Evolutionary conservation across 2,113 vertebrate genomes (phyloP).

Genomic region (Peromyscus polionotus): DNA sequence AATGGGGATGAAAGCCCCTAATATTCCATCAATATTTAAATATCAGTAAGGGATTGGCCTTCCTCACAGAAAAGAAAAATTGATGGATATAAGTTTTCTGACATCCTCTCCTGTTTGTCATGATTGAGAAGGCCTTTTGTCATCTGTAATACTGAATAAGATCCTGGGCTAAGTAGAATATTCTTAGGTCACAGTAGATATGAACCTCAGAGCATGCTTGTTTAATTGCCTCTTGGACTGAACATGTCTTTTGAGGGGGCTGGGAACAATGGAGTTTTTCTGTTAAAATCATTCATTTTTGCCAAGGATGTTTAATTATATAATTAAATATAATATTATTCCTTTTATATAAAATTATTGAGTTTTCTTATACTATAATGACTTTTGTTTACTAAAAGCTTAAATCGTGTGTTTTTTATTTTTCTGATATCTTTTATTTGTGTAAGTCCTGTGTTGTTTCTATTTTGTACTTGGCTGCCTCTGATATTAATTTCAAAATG

Average conservation of each 20-base stretch:
- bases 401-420: background rate
- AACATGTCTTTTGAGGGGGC: background rate
- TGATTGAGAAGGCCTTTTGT: too few relatives aligned
- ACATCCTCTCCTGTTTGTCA: background rate
- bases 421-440: background rate
- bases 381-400: background rate
- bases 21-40: background rate
- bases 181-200: background rate
- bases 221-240: background rate
- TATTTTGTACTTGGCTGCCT: background rate
- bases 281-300: background rate
- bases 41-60: too few relatives aligned
- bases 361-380: background rate
- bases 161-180: background rate
- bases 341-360: background rate
- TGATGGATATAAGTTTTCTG: background rate
- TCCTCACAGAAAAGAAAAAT: background rate
- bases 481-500: background rate
- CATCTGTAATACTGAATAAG: background rate
- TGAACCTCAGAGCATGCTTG: background rate
- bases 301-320: background rate
- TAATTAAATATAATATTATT: background rate
- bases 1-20: background rate
- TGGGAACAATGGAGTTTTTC: background rate
- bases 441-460: background rate